phyloP scores from a whole-genome alignment of 2,888 invertebrate genomes.

The Acrobasis suavella region DNA sequence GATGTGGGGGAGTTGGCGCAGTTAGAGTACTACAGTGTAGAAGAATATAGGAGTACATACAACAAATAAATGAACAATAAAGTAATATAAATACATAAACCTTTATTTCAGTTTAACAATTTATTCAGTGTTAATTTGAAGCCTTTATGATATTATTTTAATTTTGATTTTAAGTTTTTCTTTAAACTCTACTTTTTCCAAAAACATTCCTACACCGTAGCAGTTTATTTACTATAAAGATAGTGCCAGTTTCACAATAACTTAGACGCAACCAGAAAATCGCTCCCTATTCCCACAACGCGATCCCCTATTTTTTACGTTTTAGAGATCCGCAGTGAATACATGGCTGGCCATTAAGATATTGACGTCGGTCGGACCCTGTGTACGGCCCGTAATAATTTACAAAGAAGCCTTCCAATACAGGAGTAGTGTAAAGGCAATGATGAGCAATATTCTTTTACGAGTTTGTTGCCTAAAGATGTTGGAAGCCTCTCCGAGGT shows the following conservation, averaged over 20 bases:
- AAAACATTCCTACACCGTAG: background rate
- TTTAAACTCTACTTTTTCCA: too few species aligned
- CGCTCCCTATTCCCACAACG: conserved; percentile 44
- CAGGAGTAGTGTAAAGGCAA: conserved; percentile 51
- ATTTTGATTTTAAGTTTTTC: too few species aligned
- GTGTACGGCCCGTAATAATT: conserved; percentile 73
- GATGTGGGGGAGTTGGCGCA: too few species aligned
- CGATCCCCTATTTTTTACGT: conserved; percentile 57
- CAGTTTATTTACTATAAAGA: background rate
- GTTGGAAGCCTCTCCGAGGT: background rate
- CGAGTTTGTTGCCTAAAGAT: background rate
- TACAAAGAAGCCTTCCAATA: conserved; percentile 75
- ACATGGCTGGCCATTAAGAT: conserved; percentile 69
- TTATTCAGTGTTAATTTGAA: too few species aligned
- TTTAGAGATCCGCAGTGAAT: conserved; percentile 63
- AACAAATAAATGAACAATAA: too few species aligned
- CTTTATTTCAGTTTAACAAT: too few species aligned
- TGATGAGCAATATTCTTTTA: conserved; percentile 38
- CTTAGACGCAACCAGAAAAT: conserved; percentile 19
- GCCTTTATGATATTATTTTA: too few species aligned
- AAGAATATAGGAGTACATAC: too few species aligned
- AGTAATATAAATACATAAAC: too few species aligned
- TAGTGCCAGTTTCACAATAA: conserved; percentile 17
- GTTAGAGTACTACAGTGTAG: too few species aligned
- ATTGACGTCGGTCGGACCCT: conserved; percentile 64